A percentile compares a stretch with the other conserved stretches of the same genome.
These are phyloP conservation scores for Drosophila anomalipes DNA, from an alignment of 2,888 invertebrate genomes.

Conservation along the genomic window DNA sequence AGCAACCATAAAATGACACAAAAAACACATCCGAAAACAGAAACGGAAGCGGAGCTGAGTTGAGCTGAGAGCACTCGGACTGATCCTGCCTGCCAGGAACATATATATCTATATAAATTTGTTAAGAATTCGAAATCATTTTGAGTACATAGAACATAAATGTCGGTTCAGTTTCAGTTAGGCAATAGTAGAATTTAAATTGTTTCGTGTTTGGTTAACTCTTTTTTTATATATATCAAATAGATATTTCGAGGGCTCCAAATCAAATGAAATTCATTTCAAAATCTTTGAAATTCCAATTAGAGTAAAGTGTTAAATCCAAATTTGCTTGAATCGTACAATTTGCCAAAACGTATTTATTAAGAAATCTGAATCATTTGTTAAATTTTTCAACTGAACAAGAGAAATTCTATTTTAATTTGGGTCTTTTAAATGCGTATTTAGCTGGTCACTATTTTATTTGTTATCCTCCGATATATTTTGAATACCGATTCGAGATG, in stretches of 20 bases:
- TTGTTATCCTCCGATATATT: not conserved
- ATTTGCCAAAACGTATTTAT: not conserved
- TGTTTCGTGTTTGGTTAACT: not conserved
- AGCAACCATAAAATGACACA: slow-evolving; percentile 20
- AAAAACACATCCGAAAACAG: slow-evolving; percentile 22
- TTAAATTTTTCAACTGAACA: not conserved
- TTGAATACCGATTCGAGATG: not conserved
- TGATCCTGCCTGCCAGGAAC: slow-evolving; percentile 20
- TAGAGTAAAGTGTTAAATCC: not conserved
- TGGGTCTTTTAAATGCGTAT: not conserved
- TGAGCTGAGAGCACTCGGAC: not conserved
- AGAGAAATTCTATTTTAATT: not conserved
- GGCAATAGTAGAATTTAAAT: not conserved
- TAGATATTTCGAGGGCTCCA: not conserved
- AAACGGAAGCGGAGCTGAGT: slow-evolving; percentile 23
- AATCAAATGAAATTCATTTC: not conserved
- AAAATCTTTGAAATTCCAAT: not conserved
- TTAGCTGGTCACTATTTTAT: not conserved
- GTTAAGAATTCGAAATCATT: no score
- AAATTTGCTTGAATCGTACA: not conserved
- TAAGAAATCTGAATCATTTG: not conserved
- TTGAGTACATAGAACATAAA: not conserved
- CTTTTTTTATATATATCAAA: not conserved
- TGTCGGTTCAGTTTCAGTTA: not conserved
- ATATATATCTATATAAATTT: not conserved